These are phyloP conservation scores for Hucho hucho DNA, from an alignment of 2,113 vertebrate genomes.

Conservation along the genomic window DNA sequence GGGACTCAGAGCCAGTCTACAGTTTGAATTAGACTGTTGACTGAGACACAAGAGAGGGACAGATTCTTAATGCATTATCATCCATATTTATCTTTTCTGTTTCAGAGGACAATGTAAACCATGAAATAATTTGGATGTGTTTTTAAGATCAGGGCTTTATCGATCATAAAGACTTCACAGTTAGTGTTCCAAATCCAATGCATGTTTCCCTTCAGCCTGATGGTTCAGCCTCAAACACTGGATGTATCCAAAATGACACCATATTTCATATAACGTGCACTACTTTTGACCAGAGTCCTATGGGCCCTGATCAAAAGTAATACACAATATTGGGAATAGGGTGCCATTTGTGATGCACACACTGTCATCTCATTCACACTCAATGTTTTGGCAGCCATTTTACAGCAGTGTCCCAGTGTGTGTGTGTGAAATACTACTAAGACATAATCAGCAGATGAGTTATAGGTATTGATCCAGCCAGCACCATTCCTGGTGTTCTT, in stretches of 20 bases:
- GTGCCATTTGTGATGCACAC: no score
- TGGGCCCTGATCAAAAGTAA: no score
- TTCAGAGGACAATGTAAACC: neutral
- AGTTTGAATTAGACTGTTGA: neutral
- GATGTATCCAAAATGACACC: no score
- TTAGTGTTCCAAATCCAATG: neutral
- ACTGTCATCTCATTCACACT: neutral
- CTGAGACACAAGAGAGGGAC: neutral
- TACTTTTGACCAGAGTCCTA: no score
- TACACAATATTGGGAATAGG: no score
- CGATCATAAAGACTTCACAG: neutral
- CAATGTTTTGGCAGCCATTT: neutral
- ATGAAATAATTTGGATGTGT: neutral
- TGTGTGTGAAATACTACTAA: conserved; percentile 21
- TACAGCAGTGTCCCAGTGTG: neutral
- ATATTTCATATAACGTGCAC: no score
- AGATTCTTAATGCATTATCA: neutral
- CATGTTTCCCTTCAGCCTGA: neutral
- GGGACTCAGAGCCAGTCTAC: no score
- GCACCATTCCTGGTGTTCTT: no score
- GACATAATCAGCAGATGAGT: conserved; percentile 14
- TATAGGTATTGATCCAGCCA: neutral
- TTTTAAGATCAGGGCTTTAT: conserved; percentile 3
- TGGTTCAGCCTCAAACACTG: no score
- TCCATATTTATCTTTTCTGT: conserved; percentile 10